Conservation (phyloP, 1,140 invertebrate species). For the Drosophila orosa region DNA sequence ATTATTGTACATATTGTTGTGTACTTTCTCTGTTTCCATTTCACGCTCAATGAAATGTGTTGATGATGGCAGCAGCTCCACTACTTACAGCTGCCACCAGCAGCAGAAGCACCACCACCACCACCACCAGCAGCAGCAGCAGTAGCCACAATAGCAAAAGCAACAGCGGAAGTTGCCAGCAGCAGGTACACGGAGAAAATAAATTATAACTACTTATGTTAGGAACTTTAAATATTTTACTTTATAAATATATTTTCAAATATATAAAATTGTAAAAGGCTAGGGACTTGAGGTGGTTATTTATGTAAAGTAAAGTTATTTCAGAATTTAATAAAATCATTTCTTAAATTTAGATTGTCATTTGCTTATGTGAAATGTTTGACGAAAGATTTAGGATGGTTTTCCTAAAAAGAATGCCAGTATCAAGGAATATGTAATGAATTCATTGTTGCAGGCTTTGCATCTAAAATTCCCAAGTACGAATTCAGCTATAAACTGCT, state of each 20-base stretch:
- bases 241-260: background rate
- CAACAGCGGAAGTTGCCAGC: constrained; percentile 74
- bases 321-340: too few species aligned
- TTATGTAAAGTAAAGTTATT: too few species aligned
- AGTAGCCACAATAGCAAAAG: constrained; percentile 21
- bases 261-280: background rate
- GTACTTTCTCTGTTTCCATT: constrained; percentile 84
- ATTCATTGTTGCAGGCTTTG: background rate
- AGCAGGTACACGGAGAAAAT: constrained; percentile 52
- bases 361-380: too few species aligned
- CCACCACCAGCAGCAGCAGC: constrained; percentile 19
- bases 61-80: constrained; percentile 68
- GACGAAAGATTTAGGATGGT: too few species aligned
- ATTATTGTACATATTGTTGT: constrained; percentile 70
- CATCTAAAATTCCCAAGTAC: background rate
- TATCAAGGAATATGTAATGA: background rate
- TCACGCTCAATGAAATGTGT: constrained; percentile 84
- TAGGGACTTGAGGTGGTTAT: background rate
- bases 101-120: constrained; percentile 19
- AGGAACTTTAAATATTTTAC: background rate
- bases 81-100: constrained; percentile 23
- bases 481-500: background rate
- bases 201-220: background rate
- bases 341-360: too few species aligned
- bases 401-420: background rate